A percentile compares a stretch with the other conserved stretches of the same genome.
Evolutionary conservation across 1,140 invertebrate species (phyloP).

Genomic region (Platyscapa corneri): DNA sequence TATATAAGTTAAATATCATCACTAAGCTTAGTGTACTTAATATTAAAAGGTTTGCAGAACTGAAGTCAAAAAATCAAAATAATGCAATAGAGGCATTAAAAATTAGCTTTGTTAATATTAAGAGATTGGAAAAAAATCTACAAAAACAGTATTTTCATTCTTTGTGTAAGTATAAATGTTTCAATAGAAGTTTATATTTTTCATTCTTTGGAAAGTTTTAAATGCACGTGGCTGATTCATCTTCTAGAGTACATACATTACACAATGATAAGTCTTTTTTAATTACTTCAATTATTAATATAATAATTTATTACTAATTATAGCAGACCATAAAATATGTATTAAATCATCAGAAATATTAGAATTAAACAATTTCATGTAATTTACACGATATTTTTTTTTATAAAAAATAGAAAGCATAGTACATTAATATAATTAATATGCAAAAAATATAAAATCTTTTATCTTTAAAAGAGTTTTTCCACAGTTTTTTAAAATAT

Average conservation of each 20-base stretch:
- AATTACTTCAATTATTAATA: too few species aligned
- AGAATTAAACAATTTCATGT: too few species aligned
- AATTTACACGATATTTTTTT: too few species aligned
- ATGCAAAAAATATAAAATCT: too few species aligned
- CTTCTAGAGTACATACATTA: background rate
- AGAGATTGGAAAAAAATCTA: conserved; percentile 56
- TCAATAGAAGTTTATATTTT: background rate
- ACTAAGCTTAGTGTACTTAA: conserved; percentile 66
- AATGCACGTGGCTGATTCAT: background rate
- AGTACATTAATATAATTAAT: too few species aligned
- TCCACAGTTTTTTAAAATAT: too few species aligned
- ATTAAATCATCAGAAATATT: too few species aligned
- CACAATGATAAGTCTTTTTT: too few species aligned
- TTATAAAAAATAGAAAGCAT: too few species aligned
- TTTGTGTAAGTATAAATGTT: conserved; percentile 61
- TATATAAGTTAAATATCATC: conserved; percentile 68
- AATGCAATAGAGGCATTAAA: conserved; percentile 61
- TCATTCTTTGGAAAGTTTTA: background rate
- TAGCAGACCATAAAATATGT: too few species aligned
- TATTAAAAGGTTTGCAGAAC: conserved; percentile 73
- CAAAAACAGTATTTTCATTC: conserved; percentile 64
- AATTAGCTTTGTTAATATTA: conserved; percentile 67
- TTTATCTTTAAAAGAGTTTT: too few species aligned
- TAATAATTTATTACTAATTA: too few species aligned
- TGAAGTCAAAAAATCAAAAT: conserved; percentile 52